These are phyloP conservation scores for Muscicapa adusta DNA, from an alignment of 2,113 vertebrate species.

Conservation along the genomic window DNA sequence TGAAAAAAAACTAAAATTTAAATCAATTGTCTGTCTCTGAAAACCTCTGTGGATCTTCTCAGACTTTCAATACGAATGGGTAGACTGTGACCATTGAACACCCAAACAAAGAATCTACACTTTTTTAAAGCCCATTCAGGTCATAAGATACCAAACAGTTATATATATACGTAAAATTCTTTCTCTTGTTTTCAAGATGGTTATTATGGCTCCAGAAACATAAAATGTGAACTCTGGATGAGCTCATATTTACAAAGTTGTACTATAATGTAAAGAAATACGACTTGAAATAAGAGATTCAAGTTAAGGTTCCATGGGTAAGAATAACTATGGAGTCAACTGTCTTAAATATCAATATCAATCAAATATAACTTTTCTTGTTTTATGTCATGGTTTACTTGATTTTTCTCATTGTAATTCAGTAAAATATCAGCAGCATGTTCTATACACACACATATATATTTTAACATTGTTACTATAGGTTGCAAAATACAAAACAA, in stretches of 20 bases:
- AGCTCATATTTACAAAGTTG: background rate
- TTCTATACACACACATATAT: background rate
- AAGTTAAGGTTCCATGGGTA: background rate
- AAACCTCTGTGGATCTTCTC: background rate
- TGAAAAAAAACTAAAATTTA: background rate
- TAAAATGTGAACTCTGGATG: background rate
- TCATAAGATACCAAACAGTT: background rate
- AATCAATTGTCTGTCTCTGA: background rate
- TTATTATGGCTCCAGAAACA: background rate
- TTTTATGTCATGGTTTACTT: background rate
- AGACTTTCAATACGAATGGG: background rate
- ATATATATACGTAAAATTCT: background rate
- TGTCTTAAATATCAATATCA: too few species aligned
- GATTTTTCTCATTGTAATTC: background rate
- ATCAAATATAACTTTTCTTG: background rate
- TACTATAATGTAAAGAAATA: background rate
- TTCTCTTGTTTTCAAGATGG: background rate
- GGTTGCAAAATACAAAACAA: background rate
- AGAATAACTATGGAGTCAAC: background rate
- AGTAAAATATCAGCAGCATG: background rate
- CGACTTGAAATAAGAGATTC: background rate
- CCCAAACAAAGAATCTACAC: background rate
- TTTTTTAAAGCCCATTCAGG: background rate
- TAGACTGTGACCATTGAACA: background rate
- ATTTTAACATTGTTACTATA: background rate